Base-by-base conservation (phyloP, 2,797 vertebrate species). In the Leuciscus waleckii region DNA sequence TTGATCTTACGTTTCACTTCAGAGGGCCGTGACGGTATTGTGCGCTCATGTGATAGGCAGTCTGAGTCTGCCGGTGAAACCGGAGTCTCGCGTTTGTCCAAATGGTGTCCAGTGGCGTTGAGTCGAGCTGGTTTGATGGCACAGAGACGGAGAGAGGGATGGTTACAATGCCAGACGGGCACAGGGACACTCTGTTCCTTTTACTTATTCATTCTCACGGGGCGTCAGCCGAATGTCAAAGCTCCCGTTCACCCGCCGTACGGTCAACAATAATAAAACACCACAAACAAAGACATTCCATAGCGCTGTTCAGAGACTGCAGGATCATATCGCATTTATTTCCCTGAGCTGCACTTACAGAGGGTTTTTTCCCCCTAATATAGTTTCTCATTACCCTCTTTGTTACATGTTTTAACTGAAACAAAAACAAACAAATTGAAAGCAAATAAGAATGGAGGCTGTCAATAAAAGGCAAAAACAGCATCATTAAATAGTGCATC, bases 131-230 rank as follows among this genome's bases (percentile, higher is more conserved):
- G 68, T 87, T 88, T 85, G 73, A 87, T 74, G 87, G 78, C 87
- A 88, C 74, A 39, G 86, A 86, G 83, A 85, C n/a, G 70, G 58
- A 86, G 80, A 90, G 87, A 85, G 70, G 58, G 90, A 89, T 86
- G 91, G 89, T 90, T 90, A 88, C 80, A 85, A 89, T 86, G 90
- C 80, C 91, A 92, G 85, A 88, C 75, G 39, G 86, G 86, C 89
- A 85, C 84, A 49, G 88, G 90, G 88, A 95, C 92, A 92, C 81
- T 63, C 73, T 92, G 93, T 93, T 92, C 92, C 81, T 88, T 92
- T 93, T 90, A 93, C 90, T 94, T 92, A 93, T 93, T 94, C 88
- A 92, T 93, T 87, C 82, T 84, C 51, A 83, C 82, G 51, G 80
- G 68, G 23, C 29, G 16, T 51, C 82, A 70, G 51, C 82, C 58